Evolutionary conservation across 2,797 vertebrate species (phyloP).

Genomic region (Cyprinella venusta): DNA sequence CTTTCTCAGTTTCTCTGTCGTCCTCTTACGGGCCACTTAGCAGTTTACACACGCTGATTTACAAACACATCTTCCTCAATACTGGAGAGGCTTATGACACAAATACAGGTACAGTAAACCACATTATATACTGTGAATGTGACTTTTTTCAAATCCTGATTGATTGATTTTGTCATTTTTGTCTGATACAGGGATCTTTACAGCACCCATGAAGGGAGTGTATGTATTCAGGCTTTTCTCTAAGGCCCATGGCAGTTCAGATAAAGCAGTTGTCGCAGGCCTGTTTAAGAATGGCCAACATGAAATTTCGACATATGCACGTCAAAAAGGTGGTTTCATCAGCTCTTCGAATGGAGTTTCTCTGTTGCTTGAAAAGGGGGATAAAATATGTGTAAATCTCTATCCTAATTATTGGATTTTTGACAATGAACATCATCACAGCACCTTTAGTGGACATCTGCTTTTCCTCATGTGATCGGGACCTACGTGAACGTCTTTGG

Average conservation of each 20-base stretch:
- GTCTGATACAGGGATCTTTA: constrained; percentile 41
- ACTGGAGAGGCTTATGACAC: constrained; percentile 42
- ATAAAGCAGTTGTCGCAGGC: constrained; percentile 1
- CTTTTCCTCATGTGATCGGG: constrained; percentile 41
- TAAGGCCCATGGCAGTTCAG: not conserved
- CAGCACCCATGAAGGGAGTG: constrained; percentile 44
- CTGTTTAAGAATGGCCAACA: constrained; percentile 43
- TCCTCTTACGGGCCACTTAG: not conserved
- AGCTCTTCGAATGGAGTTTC: constrained; percentile 46
- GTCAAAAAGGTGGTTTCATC: constrained; percentile 1
- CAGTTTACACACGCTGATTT: constrained; percentile 28
- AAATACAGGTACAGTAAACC: constrained; percentile 38
- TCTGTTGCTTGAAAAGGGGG: constrained; percentile 44
- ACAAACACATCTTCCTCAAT: constrained; percentile 54
- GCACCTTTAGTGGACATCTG: constrained; percentile 54
- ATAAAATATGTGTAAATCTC: constrained; percentile 19
- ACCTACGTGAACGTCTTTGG: not conserved
- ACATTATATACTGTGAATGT: not conserved
- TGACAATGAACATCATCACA: constrained; percentile 54
- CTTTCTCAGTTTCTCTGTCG: constrained; percentile 42
- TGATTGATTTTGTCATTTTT: not conserved
- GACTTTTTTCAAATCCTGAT: not conserved
- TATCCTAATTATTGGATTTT: constrained; percentile 37
- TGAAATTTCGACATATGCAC: constrained; percentile 33
- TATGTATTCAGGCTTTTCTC: constrained; percentile 50